These are phyloP conservation scores for Allolobophora icterica DNA, from an alignment of 2,888 invertebrate genomes.

Conservation along the genomic window DNA sequence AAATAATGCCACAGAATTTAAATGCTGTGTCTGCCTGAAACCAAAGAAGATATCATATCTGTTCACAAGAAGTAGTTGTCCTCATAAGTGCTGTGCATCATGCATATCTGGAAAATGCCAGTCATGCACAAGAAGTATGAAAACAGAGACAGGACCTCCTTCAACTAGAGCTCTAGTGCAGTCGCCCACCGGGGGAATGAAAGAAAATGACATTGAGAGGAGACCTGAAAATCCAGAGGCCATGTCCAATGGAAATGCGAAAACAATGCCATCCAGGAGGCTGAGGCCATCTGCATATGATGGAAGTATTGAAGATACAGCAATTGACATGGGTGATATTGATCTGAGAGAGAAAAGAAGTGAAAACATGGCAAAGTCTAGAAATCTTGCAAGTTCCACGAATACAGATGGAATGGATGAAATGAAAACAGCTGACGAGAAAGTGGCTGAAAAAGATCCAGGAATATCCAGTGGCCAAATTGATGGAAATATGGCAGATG, in stretches of 20 bases:
- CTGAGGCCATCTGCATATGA: not conserved
- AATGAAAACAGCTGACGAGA: not conserved
- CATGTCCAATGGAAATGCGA: not conserved
- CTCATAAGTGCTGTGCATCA: slow-evolving; percentile 10
- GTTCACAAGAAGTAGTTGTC: not conserved
- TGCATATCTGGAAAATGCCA: not conserved
- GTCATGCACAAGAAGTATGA: not conserved
- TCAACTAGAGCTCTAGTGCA: not conserved
- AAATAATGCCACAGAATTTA: not conserved
- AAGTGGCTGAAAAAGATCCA: not conserved
- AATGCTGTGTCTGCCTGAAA: slow-evolving; percentile 5
- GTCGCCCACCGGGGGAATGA: not conserved
- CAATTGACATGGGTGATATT: not conserved
- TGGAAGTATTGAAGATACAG: not conserved
- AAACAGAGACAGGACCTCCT: not conserved
- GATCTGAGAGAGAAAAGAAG: not conserved
- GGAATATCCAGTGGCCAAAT: not conserved
- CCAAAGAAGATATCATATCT: not conserved
- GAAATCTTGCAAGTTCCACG: not conserved
- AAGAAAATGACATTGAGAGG: not conserved
- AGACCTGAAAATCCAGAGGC: slow-evolving; percentile 4
- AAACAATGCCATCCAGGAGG: not conserved
- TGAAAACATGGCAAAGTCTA: not conserved
- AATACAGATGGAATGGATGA: not conserved
- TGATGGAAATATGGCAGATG: not conserved